Percentiles rank a stretch among this genome's conserved stretches.
Conservation (phyloP, 1,140 invertebrate species). For the Euschistus heros region DNA sequence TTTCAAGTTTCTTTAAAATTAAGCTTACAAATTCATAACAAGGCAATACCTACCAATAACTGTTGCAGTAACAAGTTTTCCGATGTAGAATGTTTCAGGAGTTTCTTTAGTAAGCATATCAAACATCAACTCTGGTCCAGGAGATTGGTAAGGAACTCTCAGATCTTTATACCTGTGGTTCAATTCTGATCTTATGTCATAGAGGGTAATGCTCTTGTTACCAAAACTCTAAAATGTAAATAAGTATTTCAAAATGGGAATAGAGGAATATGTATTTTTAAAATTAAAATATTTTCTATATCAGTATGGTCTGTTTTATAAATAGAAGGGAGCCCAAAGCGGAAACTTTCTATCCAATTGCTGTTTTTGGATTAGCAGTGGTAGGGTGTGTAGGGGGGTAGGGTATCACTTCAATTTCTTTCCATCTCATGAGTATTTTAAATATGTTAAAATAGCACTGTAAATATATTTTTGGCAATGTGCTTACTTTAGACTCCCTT, state of each 20-base stretch:
- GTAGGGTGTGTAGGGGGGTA: no score
- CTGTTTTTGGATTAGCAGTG: no score
- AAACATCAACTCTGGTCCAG: slow-evolving; percentile 79
- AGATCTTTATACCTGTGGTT: slow-evolving; percentile 93
- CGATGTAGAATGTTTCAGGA: slow-evolving; percentile 88
- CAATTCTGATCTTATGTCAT: slow-evolving; percentile 93
- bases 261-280: background rate
- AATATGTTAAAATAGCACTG: no score
- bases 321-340: no score
- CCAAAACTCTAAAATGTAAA: slow-evolving; percentile 62
- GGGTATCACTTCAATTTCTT: no score
- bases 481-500: no score
- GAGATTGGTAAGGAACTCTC: slow-evolving; percentile 63
- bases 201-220: slow-evolving; percentile 93
- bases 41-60: slow-evolving; percentile 42
- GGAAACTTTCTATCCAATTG: no score
- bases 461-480: no score
- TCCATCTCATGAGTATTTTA: no score
- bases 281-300: background rate
- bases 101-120: slow-evolving; percentile 94
- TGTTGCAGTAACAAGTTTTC: slow-evolving; percentile 69
- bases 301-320: no score
- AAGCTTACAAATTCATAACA: no score
- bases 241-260: no score
- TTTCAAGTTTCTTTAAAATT: background rate